phyloP scores from a whole-genome alignment of 1,140 invertebrate species.

The Drosophila dunni region DNA sequence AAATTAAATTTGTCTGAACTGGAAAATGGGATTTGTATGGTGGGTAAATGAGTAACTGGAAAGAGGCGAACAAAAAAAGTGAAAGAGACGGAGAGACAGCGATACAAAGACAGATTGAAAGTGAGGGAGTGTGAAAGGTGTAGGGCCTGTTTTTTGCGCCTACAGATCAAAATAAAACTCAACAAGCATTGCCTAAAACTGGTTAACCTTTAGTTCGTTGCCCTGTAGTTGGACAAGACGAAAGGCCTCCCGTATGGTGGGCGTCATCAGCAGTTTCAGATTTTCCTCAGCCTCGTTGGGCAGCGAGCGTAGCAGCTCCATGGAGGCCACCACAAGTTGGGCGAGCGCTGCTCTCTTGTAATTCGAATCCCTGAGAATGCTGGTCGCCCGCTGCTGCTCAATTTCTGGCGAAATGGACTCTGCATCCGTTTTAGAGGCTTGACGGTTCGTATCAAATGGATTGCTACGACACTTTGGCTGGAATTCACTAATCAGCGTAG shows the following conservation, averaged over 20 bases:
- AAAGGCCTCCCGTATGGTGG: slow-evolving; percentile 83
- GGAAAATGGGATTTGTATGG: too few species aligned
- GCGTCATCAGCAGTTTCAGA: slow-evolving; percentile 80
- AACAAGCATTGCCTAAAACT: slow-evolving; percentile 85
- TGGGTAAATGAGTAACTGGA: neutral
- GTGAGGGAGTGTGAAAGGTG: slow-evolving; percentile 32
- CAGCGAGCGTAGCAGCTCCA: slow-evolving; percentile 78
- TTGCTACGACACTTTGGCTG: slow-evolving; percentile 86
- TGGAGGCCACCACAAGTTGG: slow-evolving; percentile 82
- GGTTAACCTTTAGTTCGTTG: slow-evolving; percentile 83
- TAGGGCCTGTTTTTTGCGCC: slow-evolving; percentile 66
- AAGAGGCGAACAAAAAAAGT: slow-evolving; percentile 14
- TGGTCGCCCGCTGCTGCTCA: slow-evolving; percentile 90
- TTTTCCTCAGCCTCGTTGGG: slow-evolving; percentile 81
- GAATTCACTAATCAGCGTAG: slow-evolving; percentile 85
- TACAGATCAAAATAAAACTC: slow-evolving; percentile 85
- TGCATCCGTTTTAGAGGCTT: slow-evolving; percentile 85
- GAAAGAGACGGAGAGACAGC: neutral
- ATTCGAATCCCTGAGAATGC: slow-evolving; percentile 89
- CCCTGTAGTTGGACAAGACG: slow-evolving; percentile 83
- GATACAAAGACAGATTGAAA: slow-evolving; percentile 23
- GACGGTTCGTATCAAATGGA: slow-evolving; percentile 85
- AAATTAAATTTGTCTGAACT: too few species aligned
- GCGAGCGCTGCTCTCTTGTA: slow-evolving; percentile 81
- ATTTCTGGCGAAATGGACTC: slow-evolving; percentile 89